Conservation (phyloP, 2,797 vertebrate genomes). For the Margarornis squamiger region DNA sequence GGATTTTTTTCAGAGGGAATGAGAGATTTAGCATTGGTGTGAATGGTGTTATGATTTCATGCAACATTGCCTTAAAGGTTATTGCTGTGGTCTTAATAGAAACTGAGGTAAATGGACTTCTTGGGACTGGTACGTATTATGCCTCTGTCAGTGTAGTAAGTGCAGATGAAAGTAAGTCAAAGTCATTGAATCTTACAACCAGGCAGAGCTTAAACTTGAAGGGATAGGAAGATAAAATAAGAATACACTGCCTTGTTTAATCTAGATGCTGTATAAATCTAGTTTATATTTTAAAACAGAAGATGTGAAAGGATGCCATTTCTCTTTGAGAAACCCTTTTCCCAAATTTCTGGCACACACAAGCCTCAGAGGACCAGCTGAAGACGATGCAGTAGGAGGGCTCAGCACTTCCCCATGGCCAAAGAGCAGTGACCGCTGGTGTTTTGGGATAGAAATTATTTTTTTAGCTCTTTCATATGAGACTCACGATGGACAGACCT, state of each 20-base stretch:
- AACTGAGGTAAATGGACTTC: slow-evolving; percentile 7
- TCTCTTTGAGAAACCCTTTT: not conserved
- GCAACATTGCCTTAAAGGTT: slow-evolving; percentile 28
- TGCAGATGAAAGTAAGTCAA: not conserved
- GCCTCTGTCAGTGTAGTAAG: not conserved
- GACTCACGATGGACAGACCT: not conserved
- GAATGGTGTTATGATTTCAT: not conserved
- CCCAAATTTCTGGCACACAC: not conserved
- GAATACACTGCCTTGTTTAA: not conserved
- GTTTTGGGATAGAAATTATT: not conserved
- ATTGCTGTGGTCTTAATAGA: slow-evolving; percentile 3
- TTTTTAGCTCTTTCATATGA: not conserved
- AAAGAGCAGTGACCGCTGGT: rapidly evolving
- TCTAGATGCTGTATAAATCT: not conserved
- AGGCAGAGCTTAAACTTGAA: not conserved
- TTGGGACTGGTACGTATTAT: not conserved
- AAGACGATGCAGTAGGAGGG: not conserved
- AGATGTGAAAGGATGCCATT: not conserved
- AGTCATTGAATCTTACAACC: not conserved
- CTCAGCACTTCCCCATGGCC: not conserved
- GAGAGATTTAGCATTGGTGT: not conserved
- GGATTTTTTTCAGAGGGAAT: not conserved
- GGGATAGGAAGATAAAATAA: not conserved
- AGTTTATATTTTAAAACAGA: not conserved
- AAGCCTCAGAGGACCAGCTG: not conserved